Conservation (phyloP, 2,113 vertebrate genomes). For the Serinus canaria region DNA sequence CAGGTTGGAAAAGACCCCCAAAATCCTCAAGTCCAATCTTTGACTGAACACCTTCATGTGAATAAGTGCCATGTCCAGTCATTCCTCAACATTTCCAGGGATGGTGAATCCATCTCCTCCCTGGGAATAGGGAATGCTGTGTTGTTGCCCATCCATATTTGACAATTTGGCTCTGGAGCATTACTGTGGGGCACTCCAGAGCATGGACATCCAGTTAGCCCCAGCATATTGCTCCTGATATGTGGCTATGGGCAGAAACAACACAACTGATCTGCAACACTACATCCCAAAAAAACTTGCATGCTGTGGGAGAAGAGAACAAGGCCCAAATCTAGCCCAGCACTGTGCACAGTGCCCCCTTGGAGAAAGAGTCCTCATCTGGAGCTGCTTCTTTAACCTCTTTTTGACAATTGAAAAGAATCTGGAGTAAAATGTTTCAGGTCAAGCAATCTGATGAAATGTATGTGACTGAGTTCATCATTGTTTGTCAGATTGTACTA, state of each 20-base stretch:
- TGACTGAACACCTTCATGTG: neutral
- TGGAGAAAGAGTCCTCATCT: neutral
- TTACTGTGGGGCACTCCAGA: neutral
- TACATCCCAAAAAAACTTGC: neutral
- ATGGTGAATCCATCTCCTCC: neutral
- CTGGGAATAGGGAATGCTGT: neutral
- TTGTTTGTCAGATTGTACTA: neutral
- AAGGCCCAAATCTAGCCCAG: neutral
- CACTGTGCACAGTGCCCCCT: accelerated
- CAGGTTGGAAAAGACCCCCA: neutral
- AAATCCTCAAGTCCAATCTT: neutral
- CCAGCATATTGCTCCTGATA: neutral
- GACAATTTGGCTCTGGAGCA: neutral
- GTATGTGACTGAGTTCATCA: too few species aligned
- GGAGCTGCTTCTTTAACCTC: neutral
- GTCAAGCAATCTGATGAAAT: neutral
- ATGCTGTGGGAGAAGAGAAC: neutral
- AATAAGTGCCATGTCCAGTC: neutral
- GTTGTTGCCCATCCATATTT: neutral
- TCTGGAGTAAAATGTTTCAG: neutral
- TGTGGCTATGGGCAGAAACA: neutral
- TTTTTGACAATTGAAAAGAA: neutral
- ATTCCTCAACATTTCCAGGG: neutral
- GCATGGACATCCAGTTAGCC: neutral
- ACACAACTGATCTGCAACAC: neutral